A percentile compares a stretch with the other conserved stretches of the same genome.
phyloP scores from a whole-genome alignment of 1,140 invertebrate species.

The Drosophila nebulosa region DNA sequence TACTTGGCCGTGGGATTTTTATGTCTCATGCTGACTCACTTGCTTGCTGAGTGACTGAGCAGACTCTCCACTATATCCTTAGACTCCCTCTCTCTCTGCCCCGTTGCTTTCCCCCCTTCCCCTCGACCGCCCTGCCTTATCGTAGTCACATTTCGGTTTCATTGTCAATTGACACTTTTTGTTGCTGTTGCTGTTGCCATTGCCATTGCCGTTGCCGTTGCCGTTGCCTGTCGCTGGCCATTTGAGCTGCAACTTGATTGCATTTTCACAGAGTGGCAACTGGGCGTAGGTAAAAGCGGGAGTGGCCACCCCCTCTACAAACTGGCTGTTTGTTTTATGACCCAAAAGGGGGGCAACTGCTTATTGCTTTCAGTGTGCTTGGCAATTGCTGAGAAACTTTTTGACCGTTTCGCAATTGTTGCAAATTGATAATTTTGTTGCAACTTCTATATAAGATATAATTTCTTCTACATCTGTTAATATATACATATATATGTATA shows the following conservation, averaged over 20 bases:
- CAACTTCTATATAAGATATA: slow-evolving; percentile 5
- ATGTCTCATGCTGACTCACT: slow-evolving; percentile 46
- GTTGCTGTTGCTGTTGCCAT: slow-evolving; percentile 19
- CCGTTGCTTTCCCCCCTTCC: not conserved
- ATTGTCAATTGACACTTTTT: slow-evolving; percentile 64
- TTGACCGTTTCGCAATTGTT: slow-evolving; percentile 36
- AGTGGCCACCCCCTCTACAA: not conserved
- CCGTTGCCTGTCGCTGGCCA: slow-evolving; percentile 44
- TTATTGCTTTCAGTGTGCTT: slow-evolving; percentile 59
- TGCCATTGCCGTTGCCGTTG: slow-evolving; percentile 19
- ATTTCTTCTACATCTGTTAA: not conserved
- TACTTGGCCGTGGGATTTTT: slow-evolving; percentile 42
- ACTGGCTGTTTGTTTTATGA: slow-evolving; percentile 52
- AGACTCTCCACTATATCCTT: not conserved
- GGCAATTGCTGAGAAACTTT: slow-evolving; percentile 18
- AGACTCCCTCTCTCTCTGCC: not conserved
- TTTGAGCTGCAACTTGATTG: slow-evolving; percentile 52
- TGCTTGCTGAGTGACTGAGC: slow-evolving; percentile 29
- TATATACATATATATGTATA: not conserved
- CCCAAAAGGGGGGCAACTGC: slow-evolving; percentile 41
- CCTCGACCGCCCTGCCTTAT: not conserved
- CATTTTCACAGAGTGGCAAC: slow-evolving; percentile 50
- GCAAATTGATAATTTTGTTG: slow-evolving; percentile 54
- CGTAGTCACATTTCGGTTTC: slow-evolving; percentile 47
- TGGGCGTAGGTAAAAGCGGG: slow-evolving; percentile 7